Evolutionary conservation across 2,888 invertebrate genomes (phyloP).

Genomic region (Diplazon laetatorius): DNA sequence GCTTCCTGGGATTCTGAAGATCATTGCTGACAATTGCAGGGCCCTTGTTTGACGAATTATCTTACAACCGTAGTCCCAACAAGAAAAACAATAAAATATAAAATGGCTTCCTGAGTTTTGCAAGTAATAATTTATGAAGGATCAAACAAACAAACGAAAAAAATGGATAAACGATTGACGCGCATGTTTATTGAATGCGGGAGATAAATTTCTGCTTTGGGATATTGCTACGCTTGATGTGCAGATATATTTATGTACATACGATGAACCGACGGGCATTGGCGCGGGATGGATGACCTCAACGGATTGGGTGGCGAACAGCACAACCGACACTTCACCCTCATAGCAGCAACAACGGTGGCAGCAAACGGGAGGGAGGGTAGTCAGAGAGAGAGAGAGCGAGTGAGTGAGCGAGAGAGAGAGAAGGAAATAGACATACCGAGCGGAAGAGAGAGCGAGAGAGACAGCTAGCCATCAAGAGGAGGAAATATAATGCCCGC

Average conservation of each 20-base stretch:
- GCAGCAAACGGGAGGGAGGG: not conserved
- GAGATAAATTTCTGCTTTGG: no score
- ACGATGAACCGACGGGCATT: slow-evolving; percentile 45
- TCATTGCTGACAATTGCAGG: no score
- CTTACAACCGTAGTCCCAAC: no score
- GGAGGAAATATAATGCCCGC: slow-evolving; percentile 68
- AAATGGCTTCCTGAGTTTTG: no score
- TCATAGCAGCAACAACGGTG: not conserved
- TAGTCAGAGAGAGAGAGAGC: slow-evolving; percentile 31
- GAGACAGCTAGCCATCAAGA: slow-evolving; percentile 58
- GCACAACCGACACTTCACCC: slow-evolving; percentile 45
- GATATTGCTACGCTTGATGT: slow-evolving; percentile 41
- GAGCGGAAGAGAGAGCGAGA: slow-evolving; percentile 40
- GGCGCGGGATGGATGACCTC: slow-evolving; percentile 52
- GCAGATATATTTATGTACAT: not conserved
- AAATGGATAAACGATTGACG: no score
- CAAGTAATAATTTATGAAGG: no score
- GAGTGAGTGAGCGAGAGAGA: slow-evolving; percentile 55
- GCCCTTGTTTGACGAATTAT: no score
- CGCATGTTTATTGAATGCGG: no score
- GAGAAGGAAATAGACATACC: slow-evolving; percentile 68
- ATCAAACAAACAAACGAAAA: no score
- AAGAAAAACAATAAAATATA: no score
- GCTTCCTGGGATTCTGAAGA: no score
- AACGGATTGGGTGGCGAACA: slow-evolving; percentile 52